These are phyloP conservation scores for Corythornis cristatus DNA, from an alignment of 2,113 vertebrate genomes.

Conservation along the genomic window DNA sequence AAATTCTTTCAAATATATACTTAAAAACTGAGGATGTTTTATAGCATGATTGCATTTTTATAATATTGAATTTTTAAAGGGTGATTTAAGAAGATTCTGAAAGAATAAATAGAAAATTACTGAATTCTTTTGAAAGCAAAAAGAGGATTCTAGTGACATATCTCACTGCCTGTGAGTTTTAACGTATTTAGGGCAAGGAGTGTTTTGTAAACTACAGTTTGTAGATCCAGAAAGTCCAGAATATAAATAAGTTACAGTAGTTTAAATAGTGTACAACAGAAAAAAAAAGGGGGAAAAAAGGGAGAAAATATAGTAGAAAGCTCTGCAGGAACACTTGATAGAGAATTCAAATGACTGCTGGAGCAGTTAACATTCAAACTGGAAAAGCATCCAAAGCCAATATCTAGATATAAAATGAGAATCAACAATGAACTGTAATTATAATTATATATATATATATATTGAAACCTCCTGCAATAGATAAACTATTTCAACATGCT, in stretches of 20 bases:
- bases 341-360: background rate
- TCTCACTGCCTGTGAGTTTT: background rate
- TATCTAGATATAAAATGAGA: background rate
- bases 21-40: background rate
- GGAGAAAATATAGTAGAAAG: background rate
- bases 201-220: background rate
- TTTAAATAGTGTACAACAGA: background rate
- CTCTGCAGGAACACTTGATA: background rate
- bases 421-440: background rate
- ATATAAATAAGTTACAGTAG: background rate
- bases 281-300: background rate
- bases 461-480: background rate
- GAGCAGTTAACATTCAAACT: background rate
- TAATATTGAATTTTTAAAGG: background rate
- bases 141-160: background rate
- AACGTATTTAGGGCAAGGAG: background rate
- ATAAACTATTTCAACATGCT: background rate
- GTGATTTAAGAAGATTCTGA: background rate
- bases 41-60: background rate
- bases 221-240: background rate
- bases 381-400: background rate
- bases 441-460: background rate
- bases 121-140: background rate
- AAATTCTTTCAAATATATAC: background rate
- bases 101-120: background rate